Base-by-base conservation (phyloP, 64 coral and sea anemone genomes). In the Hydrozoanthus tunicans region DNA sequence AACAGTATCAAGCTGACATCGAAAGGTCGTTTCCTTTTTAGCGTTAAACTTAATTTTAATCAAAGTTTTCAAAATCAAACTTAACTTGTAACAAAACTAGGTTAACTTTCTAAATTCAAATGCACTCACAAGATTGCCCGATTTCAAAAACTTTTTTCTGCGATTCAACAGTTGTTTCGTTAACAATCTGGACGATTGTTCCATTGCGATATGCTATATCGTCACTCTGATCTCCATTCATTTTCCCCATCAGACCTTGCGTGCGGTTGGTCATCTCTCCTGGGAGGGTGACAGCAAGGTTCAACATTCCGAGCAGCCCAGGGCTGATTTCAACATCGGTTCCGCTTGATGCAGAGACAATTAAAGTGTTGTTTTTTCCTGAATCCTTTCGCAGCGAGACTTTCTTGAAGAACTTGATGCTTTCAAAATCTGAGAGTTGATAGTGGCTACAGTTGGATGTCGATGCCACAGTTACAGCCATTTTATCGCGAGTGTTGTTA, bases 91-190 rank as follows among this genome's bases (percentile, higher is more conserved):
- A 43, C 2, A 43, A 43, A 43, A 43, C 2, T 43, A 43, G 32
- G 32, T 43, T 84, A 86, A 53, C 55, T 32, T 70, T 52, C 23
- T 17, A 3, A 10, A 10, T 5, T 71, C 13, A 5, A 51, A 26
- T 53, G 6, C 17, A 91, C 95, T 94, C 92, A 96, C 95, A 96
- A 63, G 90, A 51, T 81, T 96, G 92, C 13, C 95, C 95, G 62
- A 91, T 82, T 17, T 77, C 59, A 63, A 96, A 96, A 24, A 94
- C 78, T 62, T 96, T 73, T 64, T 94, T 62, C 3, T 88, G 84
- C 74, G 84, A 88, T 1, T 96, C 92, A 4, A 83, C 68, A 5
- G 80, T 79, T 1, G 85, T 83, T 64, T 13, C 82, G 5, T 93
- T 58, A 14, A 89, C 52, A 7, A 60, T 10, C 1, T 20, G 56